These are phyloP conservation scores for Erythrolamprus reginae DNA, from an alignment of 2,113 vertebrate species.

Conservation along the genomic window DNA sequence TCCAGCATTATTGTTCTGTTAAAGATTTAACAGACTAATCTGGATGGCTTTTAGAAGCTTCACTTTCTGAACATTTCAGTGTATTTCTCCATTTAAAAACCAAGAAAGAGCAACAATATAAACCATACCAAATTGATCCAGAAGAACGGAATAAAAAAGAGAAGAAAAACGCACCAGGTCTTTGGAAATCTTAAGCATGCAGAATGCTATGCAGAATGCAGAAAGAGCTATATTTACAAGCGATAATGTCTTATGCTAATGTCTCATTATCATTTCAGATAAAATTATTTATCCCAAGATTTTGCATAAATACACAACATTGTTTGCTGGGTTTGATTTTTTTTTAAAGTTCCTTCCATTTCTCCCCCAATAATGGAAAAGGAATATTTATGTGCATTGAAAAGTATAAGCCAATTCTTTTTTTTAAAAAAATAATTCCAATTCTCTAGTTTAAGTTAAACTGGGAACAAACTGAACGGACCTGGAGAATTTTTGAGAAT, in stretches of 20 bases:
- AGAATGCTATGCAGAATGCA: not conserved
- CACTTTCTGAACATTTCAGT: slow-evolving; percentile 11
- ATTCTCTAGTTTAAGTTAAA: not conserved
- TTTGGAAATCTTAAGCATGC: not conserved
- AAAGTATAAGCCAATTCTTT: not conserved
- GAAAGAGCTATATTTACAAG: not conserved
- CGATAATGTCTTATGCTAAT: not conserved
- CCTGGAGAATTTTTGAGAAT: not conserved
- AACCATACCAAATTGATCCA: not conserved
- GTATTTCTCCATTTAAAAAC: not conserved
- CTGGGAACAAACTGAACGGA: not conserved
- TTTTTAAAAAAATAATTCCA: not conserved
- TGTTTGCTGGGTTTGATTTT: not conserved
- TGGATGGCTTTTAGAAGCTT: not conserved
- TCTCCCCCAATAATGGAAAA: not conserved
- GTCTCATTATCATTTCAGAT: not conserved
- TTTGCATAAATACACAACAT: not conserved
- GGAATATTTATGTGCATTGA: not conserved
- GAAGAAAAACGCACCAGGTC: not conserved
- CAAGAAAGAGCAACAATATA: too few species aligned
- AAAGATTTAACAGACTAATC: not conserved
- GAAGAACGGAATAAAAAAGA: not conserved
- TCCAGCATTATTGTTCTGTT: slow-evolving; percentile 24
- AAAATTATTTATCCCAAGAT: not conserved
- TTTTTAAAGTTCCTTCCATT: not conserved